Evolutionary conservation across 2,888 invertebrate species (phyloP).

Genomic region (Drosophila robusta): DNA sequence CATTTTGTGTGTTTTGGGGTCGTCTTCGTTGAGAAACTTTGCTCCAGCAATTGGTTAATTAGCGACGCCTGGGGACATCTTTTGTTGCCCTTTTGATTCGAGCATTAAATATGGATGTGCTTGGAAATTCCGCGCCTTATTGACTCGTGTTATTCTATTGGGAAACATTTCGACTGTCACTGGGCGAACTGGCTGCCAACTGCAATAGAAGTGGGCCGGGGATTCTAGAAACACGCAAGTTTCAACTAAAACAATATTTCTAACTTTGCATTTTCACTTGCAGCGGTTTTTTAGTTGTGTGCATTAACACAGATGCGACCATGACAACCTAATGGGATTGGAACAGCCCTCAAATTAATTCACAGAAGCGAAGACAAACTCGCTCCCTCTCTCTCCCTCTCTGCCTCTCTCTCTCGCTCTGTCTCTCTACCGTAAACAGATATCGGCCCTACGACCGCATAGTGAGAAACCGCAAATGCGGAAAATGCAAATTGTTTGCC

Average conservation of each 20-base stretch:
- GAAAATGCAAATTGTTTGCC: conserved; percentile 72
- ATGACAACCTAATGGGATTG: conserved; percentile 78
- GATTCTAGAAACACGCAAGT: too few relatives aligned
- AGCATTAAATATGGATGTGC: conserved; percentile 58
- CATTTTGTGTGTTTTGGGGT: background rate
- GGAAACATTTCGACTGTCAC: conserved; percentile 58
- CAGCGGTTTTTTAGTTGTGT: background rate
- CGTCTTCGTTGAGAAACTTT: conserved; percentile 37
- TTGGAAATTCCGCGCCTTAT: conserved; percentile 37
- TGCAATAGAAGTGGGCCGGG: background rate
- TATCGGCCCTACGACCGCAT: conserved; percentile 35
- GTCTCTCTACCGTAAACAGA: conserved; percentile 10
- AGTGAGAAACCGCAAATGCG: conserved; percentile 74
- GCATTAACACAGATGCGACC: conserved; percentile 1
- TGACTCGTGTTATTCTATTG: conserved; percentile 46
- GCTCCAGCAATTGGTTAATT: conserved; percentile 76
- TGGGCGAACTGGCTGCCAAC: conserved; percentile 10
- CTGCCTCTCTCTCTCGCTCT: background rate
- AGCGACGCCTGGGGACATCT: conserved; percentile 73
- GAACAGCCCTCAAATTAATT: conserved; percentile 80
- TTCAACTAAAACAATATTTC: too few relatives aligned
- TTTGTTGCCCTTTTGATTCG: conserved; percentile 58
- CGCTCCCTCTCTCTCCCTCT: background rate
- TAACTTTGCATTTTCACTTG: background rate
- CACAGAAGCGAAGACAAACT: conserved; percentile 60